Conservation (phyloP, 2,888 invertebrate species). For the Apomyelois bistriatella region DNA sequence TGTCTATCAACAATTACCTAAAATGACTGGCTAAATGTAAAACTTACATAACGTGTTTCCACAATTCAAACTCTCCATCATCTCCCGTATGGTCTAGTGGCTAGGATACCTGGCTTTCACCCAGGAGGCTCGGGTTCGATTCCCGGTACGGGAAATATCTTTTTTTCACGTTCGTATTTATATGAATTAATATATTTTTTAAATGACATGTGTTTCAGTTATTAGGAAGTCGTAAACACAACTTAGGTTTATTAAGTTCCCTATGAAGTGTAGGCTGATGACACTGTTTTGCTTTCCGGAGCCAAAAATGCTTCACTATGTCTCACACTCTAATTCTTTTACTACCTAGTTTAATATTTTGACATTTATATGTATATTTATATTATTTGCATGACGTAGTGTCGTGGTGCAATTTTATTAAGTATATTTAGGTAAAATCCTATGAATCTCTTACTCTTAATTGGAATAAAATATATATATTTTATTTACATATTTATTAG, state of each 20-base stretch:
- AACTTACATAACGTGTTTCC: background rate
- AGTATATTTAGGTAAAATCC: too few relatives aligned
- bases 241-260: conserved; percentile 2
- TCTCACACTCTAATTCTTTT: too few relatives aligned
- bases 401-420: too few relatives aligned
- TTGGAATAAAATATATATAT: too few relatives aligned
- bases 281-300: background rate
- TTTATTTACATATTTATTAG: too few relatives aligned
- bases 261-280: conserved; percentile 14
- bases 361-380: too few relatives aligned
- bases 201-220: conserved; percentile 5
- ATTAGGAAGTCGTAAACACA: conserved; percentile 14
- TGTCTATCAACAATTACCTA: background rate
- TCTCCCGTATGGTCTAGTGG: conserved; percentile 82
- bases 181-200: background rate
- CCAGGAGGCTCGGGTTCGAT: conserved; percentile 87
- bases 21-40: background rate
- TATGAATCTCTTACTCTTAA: too few relatives aligned
- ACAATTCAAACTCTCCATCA: conserved; percentile 10
- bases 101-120: conserved; percentile 85
- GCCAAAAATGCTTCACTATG: background rate
- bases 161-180: background rate
- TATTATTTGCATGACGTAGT: too few relatives aligned
- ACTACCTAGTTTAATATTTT: too few relatives aligned
- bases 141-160: conserved; percentile 81